These are phyloP conservation scores for Mylabris sibirica DNA, from an alignment of 2,888 invertebrate species.

Conservation along the genomic window DNA sequence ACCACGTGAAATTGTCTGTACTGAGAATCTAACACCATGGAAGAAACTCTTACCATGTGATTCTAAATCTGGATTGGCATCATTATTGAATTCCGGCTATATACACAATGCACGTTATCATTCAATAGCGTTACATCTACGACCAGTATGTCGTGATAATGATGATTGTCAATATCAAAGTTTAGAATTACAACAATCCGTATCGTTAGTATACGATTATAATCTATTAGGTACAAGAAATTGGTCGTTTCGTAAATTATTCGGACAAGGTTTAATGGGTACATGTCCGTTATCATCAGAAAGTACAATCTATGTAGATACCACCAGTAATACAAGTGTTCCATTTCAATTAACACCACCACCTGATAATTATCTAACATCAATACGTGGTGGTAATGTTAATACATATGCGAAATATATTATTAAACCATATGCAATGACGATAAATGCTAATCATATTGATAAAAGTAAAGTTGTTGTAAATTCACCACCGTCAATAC, in stretches of 20 bases:
- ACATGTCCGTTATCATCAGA: constrained; percentile 81
- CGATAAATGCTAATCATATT: constrained; percentile 70
- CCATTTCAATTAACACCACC: constrained; percentile 71
- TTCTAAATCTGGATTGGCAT: constrained; percentile 85
- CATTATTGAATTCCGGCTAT: constrained; percentile 87
- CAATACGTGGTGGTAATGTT: constrained; percentile 74
- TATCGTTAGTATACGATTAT: constrained; percentile 87
- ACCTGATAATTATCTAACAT: constrained; percentile 68
- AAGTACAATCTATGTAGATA: constrained; percentile 84
- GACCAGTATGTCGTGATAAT: constrained; percentile 74
- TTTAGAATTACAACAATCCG: constrained; percentile 83
- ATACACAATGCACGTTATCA: constrained; percentile 94
- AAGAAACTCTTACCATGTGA: constrained; percentile 96
- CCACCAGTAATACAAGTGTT: constrained; percentile 69
- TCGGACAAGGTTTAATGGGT: constrained; percentile 84
- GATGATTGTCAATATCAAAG: constrained; percentile 64
- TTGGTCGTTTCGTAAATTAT: constrained; percentile 87
- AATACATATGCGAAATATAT: constrained; percentile 77
- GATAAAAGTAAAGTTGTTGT: constrained; percentile 63
- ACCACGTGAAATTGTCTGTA: constrained; percentile 96
- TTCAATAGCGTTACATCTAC: constrained; percentile 85
- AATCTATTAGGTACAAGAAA: constrained; percentile 72
- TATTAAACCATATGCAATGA: constrained; percentile 63
- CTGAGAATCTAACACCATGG: constrained; percentile 99
- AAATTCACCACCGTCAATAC: constrained; percentile 72